Conservation (phyloP, 2,113 vertebrate genomes). For the Oxyruncus cristatus region DNA sequence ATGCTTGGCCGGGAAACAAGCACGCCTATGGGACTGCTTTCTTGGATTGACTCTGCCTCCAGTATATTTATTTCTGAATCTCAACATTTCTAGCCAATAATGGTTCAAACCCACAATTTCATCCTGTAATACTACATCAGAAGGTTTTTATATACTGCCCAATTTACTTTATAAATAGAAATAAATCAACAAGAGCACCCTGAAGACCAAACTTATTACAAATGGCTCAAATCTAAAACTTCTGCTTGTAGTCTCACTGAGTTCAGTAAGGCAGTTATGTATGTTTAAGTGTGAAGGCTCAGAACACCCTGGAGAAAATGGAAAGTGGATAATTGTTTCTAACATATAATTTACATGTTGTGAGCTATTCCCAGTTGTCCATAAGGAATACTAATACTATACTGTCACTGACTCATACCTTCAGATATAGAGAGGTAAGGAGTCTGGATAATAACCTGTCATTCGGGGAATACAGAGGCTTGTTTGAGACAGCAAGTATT, state of each 20-base stretch:
- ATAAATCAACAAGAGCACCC: neutral
- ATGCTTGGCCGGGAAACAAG: neutral
- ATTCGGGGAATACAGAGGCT: neutral
- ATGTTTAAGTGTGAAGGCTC: neutral
- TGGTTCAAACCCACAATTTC: constrained; percentile 3
- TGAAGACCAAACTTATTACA: neutral
- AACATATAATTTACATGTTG: neutral
- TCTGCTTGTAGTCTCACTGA: neutral
- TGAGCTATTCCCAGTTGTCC: neutral
- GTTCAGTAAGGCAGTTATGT: neutral
- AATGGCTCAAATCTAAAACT: neutral
- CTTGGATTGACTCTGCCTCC: neutral
- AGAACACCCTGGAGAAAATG: neutral
- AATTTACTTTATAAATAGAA: neutral
- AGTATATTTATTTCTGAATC: neutral
- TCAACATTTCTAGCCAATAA: neutral
- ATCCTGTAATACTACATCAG: constrained; percentile 1
- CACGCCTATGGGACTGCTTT: neutral
- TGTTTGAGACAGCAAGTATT: neutral
- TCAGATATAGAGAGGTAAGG: neutral
- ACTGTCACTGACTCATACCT: neutral
- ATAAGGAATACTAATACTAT: too few species aligned
- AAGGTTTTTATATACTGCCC: neutral
- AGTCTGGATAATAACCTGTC: neutral
- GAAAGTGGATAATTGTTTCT: neutral